A percentile compares a stretch with the other conserved stretches of the same genome.
These are phyloP conservation scores for Halictus ligatus DNA, from an alignment of 2,888 invertebrate species.

Conservation along the genomic window DNA sequence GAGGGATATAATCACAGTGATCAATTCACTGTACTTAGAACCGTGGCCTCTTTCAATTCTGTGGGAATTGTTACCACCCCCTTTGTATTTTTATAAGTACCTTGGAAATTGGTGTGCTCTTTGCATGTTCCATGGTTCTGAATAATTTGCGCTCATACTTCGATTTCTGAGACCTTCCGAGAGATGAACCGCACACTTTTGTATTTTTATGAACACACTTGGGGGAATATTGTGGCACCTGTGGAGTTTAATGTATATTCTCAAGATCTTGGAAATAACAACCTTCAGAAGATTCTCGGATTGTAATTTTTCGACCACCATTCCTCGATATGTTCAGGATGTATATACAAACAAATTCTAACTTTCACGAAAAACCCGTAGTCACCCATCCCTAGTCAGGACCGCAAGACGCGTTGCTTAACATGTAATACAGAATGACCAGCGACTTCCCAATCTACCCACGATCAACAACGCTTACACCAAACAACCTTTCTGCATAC, in stretches of 20 bases:
- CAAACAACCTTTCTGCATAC: not conserved
- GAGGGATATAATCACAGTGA: not conserved
- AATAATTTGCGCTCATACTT: not conserved
- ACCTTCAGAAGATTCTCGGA: no score
- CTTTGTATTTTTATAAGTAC: not conserved
- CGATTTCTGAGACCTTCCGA: not conserved
- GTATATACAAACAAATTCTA: no score
- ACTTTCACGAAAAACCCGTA: not conserved
- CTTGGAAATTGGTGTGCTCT: not conserved
- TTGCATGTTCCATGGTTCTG: not conserved
- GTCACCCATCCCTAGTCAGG: not conserved
- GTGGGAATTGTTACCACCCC: constrained; percentile 1
- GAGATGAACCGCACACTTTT: not conserved
- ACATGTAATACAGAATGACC: not conserved
- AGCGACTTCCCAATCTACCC: not conserved
- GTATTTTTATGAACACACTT: no score
- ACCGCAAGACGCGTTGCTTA: not conserved
- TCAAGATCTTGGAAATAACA: no score
- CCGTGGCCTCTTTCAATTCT: not conserved
- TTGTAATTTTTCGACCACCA: no score
- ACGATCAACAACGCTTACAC: not conserved
- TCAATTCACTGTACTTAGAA: not conserved
- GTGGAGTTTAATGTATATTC: not conserved
- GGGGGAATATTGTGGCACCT: not conserved
- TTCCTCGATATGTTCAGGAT: no score